A percentile compares a stretch with the other conserved stretches of the same genome.
phyloP scores from a whole-genome alignment of 2,888 invertebrate species.

The Heliconius erato region DNA sequence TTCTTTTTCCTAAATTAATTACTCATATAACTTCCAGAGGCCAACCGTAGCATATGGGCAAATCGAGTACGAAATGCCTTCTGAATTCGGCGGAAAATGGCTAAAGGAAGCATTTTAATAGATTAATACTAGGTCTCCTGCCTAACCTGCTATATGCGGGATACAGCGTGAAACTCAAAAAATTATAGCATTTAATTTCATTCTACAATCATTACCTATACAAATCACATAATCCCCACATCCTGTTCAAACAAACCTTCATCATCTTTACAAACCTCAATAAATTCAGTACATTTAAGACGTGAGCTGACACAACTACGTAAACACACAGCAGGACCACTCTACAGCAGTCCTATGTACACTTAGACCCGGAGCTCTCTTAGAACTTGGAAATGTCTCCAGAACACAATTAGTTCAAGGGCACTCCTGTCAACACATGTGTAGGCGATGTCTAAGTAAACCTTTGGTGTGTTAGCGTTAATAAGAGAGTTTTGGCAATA shows the following conservation, averaged over 20 bases:
- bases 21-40: too few relatives aligned
- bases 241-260: neutral
- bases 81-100: too few relatives aligned
- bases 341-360: slow-evolving; percentile 6
- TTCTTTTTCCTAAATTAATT: too few relatives aligned
- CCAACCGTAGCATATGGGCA: too few relatives aligned
- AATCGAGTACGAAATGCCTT: too few relatives aligned
- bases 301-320: slow-evolving; percentile 3
- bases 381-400: slow-evolving; percentile 8
- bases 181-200: neutral
- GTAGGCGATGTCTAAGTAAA: slow-evolving; percentile 7
- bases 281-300: slow-evolving; percentile 17
- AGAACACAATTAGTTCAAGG: slow-evolving; percentile 31
- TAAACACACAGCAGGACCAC: too few relatives aligned
- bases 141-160: too few relatives aligned
- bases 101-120: too few relatives aligned
- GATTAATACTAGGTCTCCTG: too few relatives aligned
- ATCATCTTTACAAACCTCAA: slow-evolving; percentile 2
- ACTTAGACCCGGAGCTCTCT: slow-evolving; percentile 23
- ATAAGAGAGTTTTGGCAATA: neutral
- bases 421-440: neutral
- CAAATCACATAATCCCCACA: neutral
- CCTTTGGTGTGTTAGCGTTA: neutral
- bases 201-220: neutral
- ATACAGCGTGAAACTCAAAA: too few relatives aligned